Evolutionary conservation across 2,888 invertebrate genomes (phyloP), one percentile per base, ranked within the genome.

Genomic region (Gnatocerus cornutus): DNA sequence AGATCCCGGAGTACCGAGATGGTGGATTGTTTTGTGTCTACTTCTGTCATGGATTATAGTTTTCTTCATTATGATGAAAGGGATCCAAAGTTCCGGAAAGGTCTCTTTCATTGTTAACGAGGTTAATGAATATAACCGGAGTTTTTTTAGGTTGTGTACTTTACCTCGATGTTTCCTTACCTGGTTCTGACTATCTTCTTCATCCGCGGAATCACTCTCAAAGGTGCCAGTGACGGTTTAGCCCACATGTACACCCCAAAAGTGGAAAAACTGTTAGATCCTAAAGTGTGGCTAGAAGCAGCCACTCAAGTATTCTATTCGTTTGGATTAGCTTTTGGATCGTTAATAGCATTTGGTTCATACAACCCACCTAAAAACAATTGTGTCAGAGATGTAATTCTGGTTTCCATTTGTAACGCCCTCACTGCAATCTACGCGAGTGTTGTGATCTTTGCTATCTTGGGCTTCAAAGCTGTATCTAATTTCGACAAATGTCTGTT

Each of bases 241-340:
- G 88, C 90, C 71, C 96, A 97, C 83, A 96, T 97, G 96, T 94
- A 96, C 81, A 95, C 93, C 69, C 97, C 97, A 8, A 95, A 96
- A 90, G 95, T 95, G 80, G 93, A 93, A 74, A 96, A 94, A 81
- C 87, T 98, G 12, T 86, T 91, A 50, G 91, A 95, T 78, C 96
- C 97, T 0, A 94, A 92, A 3, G 97, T 97, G 0, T 98, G 98
- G 98, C 86, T 98, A 78, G 97, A 97, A 82, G 97, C 98, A 1
- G 97, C 98, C 0, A 97, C 97, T 0, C 98, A 98, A 87, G 97
- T 98, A 1, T 98, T 98, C 87, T 98, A 97, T 86, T 97, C 97
- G 0, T 95, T 96, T 84, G 97, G 97, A 1, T 87, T 98, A 68
- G 97, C 97, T 4, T 98, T 98, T 84, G 98, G 98, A 1, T 97